Evolutionary conservation across 2,113 vertebrate genomes (phyloP), one percentile per base, ranked within the genome.

Genomic region (Pelobates fuscus): DNA sequence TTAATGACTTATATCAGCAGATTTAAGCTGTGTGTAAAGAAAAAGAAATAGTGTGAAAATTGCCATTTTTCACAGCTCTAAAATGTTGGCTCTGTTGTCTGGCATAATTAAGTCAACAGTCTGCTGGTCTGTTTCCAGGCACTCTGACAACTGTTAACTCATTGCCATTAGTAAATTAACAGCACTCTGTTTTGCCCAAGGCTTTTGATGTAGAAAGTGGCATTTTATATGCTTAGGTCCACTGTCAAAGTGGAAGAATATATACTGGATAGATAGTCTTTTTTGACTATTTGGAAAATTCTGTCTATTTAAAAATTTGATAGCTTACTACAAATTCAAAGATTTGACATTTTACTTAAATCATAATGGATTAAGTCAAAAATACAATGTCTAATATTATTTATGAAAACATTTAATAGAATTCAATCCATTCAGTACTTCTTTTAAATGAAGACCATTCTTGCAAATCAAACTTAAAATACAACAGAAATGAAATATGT

Each of bases 21-120:
- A 83, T 58, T 83, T 71, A 85, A 60, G 57, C 18, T 67, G 73
- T n/a, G 27, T 11, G 24, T 2, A 63, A 60, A 54, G 62, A 69
- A 81, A 43, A 41, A 12, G 7, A 27, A 62, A 83, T 84, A 67
- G 63, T 74, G 72, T 78, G 82, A 66, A 88, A 86, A 80, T 81
- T 81, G 75, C 69, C 72, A 77, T 85, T 75, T 85, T 86, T 87
- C 83, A 84, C 79, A 85, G 80, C 77, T 85, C 83, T 78, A 82
- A 82, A 87, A 81, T 77, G 75, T 83, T 84, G 88, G 83, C 83
- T 89, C 73, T 80, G 73, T 78, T 70, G 73, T 82, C 77, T 83
- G 65, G 78, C 58, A 67, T 85, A 85, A 88, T 87, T 84, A 86
- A 88, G 81, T 80, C 82, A 87, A 79, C 80, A 84, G 86, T 87